Base-by-base conservation (phyloP, 2,113 vertebrate species). In the Corythornis madagascariensis region DNA sequence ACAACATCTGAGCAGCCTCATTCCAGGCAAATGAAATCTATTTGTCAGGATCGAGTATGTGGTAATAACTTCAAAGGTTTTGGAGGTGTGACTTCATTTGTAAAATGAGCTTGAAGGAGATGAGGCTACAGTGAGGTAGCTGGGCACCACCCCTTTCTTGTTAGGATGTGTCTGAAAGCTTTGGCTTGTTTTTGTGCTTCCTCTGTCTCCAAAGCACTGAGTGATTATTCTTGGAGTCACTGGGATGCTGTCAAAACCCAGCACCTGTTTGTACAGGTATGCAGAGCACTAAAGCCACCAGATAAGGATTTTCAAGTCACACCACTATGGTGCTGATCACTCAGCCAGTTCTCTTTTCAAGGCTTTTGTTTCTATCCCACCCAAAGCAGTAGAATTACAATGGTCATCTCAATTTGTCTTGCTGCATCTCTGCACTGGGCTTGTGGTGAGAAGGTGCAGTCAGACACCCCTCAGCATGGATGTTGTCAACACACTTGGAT, bases 1-100 rank as follows among this genome's bases (percentile, higher is more conserved):
- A 3, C 11, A 11, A 3, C 6, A 5, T 55, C 57, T 10, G 42
- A 20, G 20, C 71, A 50, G 40, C 11, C 11, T 40, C 6, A 45
- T 40, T 71, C 59, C 42, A 40, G 65, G 65, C 9, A 67, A 90
- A 57, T 2, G 48, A 74, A 69, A 53, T 78, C n/a, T 33, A 10
- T 79, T 67, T 59, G 56, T 33, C 50, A 69, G 33, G 66, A 64
- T 35, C 18, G 48, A 12, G 56, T 7, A 42, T 83, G 78, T 59
- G 72, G 50, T 33, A 87, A 83, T 10, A 64, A 74, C 38, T 79
- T 90, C 78, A 93, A 83, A 93, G 56, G 16, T 18, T n/a, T 42
- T 53, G 50, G 38, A 83, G 66, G 43, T 64, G 60, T 87, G 77
- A 86, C 47, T 72, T 81, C 8, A 11, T 35, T 56, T 73, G 48